phyloP scores from a whole-genome alignment of 2,888 invertebrate genomes.

The Tinea pellionella region DNA sequence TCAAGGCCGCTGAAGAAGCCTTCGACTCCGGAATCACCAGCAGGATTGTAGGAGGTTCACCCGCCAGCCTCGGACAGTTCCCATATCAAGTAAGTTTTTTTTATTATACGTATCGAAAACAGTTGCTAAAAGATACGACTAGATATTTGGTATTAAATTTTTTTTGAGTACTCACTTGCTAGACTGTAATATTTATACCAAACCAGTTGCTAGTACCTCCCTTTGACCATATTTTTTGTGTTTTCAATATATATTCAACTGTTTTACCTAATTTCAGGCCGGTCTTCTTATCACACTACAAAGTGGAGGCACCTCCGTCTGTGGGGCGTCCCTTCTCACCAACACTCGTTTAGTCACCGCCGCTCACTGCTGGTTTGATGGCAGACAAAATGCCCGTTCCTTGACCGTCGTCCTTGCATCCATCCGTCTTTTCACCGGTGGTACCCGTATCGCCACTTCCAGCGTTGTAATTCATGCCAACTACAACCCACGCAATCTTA shows the following conservation, averaged over 20 bases:
- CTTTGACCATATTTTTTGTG: neutral
- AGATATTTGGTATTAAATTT: too few species aligned
- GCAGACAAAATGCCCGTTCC: conserved; percentile 3
- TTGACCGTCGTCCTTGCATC: conserved; percentile 16
- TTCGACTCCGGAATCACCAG: conserved; percentile 23
- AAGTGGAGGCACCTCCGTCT: conserved; percentile 25
- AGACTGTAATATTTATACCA: too few species aligned
- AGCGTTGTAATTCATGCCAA: conserved; percentile 9
- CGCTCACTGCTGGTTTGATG: conserved; percentile 17
- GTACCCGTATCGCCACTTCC: conserved; percentile 13
- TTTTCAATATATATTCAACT: neutral
- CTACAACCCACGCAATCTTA: conserved; percentile 12
- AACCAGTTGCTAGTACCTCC: too few species aligned
- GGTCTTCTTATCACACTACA: conserved; percentile 25
- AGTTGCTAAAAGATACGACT: too few species aligned
- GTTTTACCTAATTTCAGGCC: conserved; percentile 20
- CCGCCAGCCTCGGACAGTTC: conserved; percentile 22
- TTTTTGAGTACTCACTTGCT: too few species aligned
- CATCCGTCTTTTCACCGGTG: conserved; percentile 15
- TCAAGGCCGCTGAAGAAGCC: conserved; percentile 23
- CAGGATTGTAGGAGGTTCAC: conserved; percentile 29
- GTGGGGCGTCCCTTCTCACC: conserved; percentile 26
- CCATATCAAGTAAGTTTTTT: conserved; percentile 22
- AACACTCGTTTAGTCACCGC: conserved; percentile 19
- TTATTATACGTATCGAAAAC: too few species aligned